Base-by-base conservation (phyloP, 2,888 invertebrate species). In the Epicampocera succincta region DNA sequence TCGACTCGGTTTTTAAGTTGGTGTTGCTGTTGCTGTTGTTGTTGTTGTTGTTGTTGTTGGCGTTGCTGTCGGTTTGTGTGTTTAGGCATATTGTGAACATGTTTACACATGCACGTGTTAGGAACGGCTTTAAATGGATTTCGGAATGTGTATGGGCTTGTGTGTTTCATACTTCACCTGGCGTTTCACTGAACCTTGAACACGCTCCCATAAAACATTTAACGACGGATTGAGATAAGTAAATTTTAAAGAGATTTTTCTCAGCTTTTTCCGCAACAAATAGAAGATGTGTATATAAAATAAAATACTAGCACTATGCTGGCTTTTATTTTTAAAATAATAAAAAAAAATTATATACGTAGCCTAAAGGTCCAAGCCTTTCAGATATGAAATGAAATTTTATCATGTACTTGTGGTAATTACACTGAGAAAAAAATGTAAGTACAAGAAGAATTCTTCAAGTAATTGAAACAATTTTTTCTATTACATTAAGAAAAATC, bases 1-100 rank as follows among this genome's bases (percentile, higher is more conserved):
- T 75, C 42, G 42, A 63, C 61, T 69, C 25, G 48, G 15, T 63
- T 65, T 71, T 77, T 25, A 25, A 56, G 19, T 56, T 71, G n/a
- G 33, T 76, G 66, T 21, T 63, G 54, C 8, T 42, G 46, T 12
- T 65, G 33, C 1, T 46, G 15, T 25, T 52, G 3, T 42, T 5
- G 0, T n/a, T n/a, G 42, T 46, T 15, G 17, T 46, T 15, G 15
- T 15, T 46, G 17, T 15, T 46, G 33, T 4, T 5, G 15, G 15
- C 6, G 6, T 15, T 46, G 15, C 8, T 46, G 46, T 46, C n/a
- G 46, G 29, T 25, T 17, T 63, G 19, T 25, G 15, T 21, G 21
- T 42, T 44, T 46, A 11, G 3, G 33, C 8, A 9, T 46, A n/a
- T 25, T 29, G 17, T 48, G 33, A 44, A 46, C 21, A 25, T 50